Evolutionary conservation across 1,140 invertebrate species (phyloP).

Genomic region (Penaeus indicus): DNA sequence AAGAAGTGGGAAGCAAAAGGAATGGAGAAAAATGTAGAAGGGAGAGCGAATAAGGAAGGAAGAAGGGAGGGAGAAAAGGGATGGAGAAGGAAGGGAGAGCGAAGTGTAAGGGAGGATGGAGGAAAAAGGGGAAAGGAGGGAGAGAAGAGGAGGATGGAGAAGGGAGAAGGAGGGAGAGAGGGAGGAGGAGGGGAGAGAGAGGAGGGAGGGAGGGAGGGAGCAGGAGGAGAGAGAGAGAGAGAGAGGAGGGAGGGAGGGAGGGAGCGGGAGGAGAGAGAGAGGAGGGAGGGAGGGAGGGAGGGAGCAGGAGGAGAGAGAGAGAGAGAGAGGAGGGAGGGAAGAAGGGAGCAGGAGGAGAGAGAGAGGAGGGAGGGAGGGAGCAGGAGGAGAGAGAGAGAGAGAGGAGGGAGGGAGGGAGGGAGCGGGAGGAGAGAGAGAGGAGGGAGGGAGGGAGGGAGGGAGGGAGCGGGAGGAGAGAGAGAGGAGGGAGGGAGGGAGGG

Average conservation of each 20-base stretch:
- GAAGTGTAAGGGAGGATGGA: neutral
- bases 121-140: neutral
- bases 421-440: neutral
- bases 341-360: constrained; percentile 29
- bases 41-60: no score
- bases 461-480: neutral
- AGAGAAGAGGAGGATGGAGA: neutral
- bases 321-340: neutral
- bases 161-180: neutral
- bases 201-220: neutral
- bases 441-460: neutral
- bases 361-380: neutral
- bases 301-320: neutral
- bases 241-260: neutral
- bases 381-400: no score
- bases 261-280: neutral
- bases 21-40: no score
- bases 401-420: neutral
- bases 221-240: no score
- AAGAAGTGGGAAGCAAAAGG: no score
- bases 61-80: no score
- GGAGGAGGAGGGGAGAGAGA: neutral
- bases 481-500: neutral
- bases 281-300: no score
- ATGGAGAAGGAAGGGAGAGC: no score